Conservation (phyloP, 2,113 vertebrate species). For the Maccullochella peelii region DNA sequence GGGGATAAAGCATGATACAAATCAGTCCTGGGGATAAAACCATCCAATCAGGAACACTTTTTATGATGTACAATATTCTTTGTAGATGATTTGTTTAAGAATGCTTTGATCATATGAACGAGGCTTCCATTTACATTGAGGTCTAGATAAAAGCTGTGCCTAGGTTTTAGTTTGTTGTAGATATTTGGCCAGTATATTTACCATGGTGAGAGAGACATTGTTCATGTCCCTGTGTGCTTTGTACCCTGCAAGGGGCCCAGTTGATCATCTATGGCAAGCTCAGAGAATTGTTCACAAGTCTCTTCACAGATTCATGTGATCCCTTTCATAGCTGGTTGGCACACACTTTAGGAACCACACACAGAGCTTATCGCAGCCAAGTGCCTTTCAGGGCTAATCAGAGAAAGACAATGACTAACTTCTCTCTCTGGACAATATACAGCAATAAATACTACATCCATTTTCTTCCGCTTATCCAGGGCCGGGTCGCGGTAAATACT, state of each 20-base stretch:
- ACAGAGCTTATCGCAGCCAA: background rate
- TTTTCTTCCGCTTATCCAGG: too few relatives aligned
- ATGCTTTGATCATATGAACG: background rate
- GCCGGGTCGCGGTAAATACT: too few relatives aligned
- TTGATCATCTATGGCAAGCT: background rate
- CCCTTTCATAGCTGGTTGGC: background rate
- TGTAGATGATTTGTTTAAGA: background rate
- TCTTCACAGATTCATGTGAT: background rate
- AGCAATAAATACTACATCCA: background rate
- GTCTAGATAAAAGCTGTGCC: background rate
- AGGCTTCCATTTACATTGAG: background rate
- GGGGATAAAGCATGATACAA: background rate
- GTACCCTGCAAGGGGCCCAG: background rate
- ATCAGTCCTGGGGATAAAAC: background rate
- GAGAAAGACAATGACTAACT: background rate
- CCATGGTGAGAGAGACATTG: background rate
- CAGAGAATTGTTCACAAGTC: background rate
- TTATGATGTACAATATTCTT: background rate
- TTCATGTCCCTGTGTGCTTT: background rate
- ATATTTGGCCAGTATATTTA: conserved; percentile 14
- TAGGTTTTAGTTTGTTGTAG: background rate
- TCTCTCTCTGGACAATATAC: background rate
- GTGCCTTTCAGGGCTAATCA: background rate
- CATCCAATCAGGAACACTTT: background rate
- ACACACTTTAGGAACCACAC: background rate